Conservation (phyloP, 2,113 vertebrate species). For the Lota lota region DNA sequence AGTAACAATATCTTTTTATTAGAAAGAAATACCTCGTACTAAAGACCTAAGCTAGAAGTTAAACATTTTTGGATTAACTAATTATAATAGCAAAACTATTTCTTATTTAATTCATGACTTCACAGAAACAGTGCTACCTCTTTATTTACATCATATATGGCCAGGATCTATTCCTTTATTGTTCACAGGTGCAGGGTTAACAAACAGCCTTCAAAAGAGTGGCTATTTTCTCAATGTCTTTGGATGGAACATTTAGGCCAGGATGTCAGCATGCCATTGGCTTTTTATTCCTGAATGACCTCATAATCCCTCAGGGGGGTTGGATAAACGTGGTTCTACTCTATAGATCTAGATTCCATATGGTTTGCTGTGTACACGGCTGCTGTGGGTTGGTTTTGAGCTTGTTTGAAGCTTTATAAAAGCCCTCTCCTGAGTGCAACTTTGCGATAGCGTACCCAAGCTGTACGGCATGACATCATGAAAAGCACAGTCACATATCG, state of each 20-base stretch:
- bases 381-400: slow-evolving; percentile 10
- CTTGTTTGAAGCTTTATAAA: slow-evolving; percentile 46
- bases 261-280: slow-evolving; percentile 8
- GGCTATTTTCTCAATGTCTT: neutral
- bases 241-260: neutral
- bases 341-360: neutral
- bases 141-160: too few species aligned
- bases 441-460: slow-evolving; percentile 46
- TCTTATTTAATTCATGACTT: too few species aligned
- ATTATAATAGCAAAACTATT: too few species aligned
- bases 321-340: slow-evolving; percentile 49
- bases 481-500: slow-evolving; percentile 58
- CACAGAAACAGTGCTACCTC: too few species aligned
- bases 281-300: slow-evolving; percentile 18
- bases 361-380: neutral
- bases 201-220: too few species aligned
- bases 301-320: slow-evolving; percentile 14
- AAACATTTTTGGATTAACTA: too few species aligned
- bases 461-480: slow-evolving; percentile 59
- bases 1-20: too few species aligned
- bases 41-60: too few species aligned
- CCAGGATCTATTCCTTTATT: too few species aligned
- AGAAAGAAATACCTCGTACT: too few species aligned
- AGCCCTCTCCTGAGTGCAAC: slow-evolving; percentile 27
- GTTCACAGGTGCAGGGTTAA: too few species aligned